A percentile compares a stretch with the other conserved stretches of the same genome.
Conservation (phyloP, 2,113 vertebrate genomes). For the Crotalus horridus region DNA sequence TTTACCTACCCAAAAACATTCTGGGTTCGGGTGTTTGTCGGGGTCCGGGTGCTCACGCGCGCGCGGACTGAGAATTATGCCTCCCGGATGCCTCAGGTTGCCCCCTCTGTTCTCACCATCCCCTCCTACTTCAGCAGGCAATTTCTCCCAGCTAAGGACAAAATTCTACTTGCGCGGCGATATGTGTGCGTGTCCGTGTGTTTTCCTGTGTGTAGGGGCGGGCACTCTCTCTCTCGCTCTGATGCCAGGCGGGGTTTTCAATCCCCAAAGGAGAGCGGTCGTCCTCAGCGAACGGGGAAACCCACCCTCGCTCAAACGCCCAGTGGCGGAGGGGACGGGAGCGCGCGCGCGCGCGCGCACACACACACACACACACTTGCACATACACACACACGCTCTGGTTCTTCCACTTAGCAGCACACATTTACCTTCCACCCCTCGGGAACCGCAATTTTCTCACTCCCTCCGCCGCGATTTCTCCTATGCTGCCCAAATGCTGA, state of each 20-base stretch:
- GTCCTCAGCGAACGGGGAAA: constrained; percentile 23
- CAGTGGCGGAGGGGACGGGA: background rate
- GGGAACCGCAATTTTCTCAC: background rate
- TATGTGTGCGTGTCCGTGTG: background rate
- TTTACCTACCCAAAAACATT: background rate
- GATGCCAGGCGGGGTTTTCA: constrained; percentile 41
- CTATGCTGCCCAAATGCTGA: background rate
- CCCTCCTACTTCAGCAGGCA: background rate
- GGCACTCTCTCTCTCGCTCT: background rate
- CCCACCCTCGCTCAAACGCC: background rate
- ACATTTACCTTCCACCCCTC: background rate
- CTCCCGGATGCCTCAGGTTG: background rate
- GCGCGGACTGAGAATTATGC: background rate
- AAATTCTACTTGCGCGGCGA: background rate
- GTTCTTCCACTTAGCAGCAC: background rate
- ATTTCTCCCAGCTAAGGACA: background rate
- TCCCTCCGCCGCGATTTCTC: background rate
- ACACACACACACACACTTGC: background rate
- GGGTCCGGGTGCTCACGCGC: too few relatives aligned
- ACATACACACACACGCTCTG: background rate
- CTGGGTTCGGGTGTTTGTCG: background rate
- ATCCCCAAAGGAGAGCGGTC: constrained; percentile 34
- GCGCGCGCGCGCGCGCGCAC: background rate
- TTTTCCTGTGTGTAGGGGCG: background rate
- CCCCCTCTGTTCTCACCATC: background rate